These are phyloP conservation scores for Helleia helle DNA, from an alignment of 2,888 invertebrate species.

Conservation along the genomic window DNA sequence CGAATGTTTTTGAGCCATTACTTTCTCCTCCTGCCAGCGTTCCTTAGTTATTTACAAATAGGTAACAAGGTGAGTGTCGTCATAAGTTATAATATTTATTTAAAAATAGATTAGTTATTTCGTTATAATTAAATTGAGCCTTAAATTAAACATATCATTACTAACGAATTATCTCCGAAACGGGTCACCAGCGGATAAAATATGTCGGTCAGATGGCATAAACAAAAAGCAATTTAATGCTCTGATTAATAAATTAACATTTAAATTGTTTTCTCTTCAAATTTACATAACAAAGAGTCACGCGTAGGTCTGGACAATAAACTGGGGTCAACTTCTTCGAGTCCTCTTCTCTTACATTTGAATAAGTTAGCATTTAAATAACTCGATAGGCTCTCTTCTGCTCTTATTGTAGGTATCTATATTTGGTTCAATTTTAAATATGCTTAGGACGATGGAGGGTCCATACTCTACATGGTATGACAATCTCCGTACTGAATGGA, in stretches of 20 bases:
- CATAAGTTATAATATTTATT: too few relatives aligned
- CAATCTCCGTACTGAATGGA: too few relatives aligned
- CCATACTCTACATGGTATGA: too few relatives aligned
- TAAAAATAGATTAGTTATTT: too few relatives aligned
- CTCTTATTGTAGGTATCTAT: neutral
- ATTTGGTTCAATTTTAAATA: too few relatives aligned
- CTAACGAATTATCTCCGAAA: neutral
- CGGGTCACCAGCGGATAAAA: neutral
- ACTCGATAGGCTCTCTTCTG: neutral
- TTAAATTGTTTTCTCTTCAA: slow-evolving; percentile 55
- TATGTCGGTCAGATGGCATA: slow-evolving; percentile 25
- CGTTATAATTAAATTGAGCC: too few relatives aligned
- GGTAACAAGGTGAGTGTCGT: too few relatives aligned
- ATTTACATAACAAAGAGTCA: slow-evolving; percentile 60
- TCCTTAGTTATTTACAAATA: too few relatives aligned
- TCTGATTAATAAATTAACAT: slow-evolving; percentile 57
- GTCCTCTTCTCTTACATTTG: slow-evolving; percentile 14
- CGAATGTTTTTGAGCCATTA: too few relatives aligned
- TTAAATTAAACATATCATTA: neutral
- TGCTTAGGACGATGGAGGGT: too few relatives aligned
- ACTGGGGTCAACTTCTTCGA: slow-evolving; percentile 19
- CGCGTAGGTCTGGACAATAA: slow-evolving; percentile 25
- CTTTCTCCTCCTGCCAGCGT: too few relatives aligned
- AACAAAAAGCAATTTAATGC: slow-evolving; percentile 33
- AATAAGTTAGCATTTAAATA: slow-evolving; percentile 4